Base-by-base conservation (phyloP, 2,113 vertebrate genomes). In the Istiophorus platypterus region DNA sequence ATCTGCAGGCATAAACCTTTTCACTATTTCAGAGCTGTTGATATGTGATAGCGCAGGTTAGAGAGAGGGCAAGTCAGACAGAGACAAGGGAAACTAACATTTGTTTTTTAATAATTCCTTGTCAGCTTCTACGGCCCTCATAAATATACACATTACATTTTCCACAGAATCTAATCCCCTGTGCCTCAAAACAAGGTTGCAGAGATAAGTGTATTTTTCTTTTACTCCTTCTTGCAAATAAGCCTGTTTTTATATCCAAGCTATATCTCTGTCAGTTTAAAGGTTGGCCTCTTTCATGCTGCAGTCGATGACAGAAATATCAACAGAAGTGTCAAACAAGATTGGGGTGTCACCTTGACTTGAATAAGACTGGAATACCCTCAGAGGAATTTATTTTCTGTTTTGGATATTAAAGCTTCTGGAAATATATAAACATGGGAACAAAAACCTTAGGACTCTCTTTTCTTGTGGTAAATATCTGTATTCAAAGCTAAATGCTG, bases 41-140 rank as follows among this genome's bases (percentile, higher is more conserved):
- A 73, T 78, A 80, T 57, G 80, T 74, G 81, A 77, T 75, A 59
- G 69, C 1, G 2, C 73, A 76, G 58, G 42, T 80, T 77, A 47
- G 64, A 69, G 22, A 20, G 47, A 39, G 12, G 15, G 45, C 6
- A 31, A 62, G 13, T 26, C 57, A 85, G 62, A 52, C 37, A 8
- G 74, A 82, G 75, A 82, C 64, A 78, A 84, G 72, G 22, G 57
- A 78, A 80, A 64, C 59, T 49, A 70, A 82, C 64, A 68, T 77
- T 76, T 49, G 14, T 61, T 34, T 54, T 73, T 92, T 80, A 89
- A 90, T 89, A 86, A 91, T 88, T 90, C 57, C 85, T 80, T 10
- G 51, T 45, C 29, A 47, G 74, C 52, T 89, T 81, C 71, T 12
- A n/a, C 85, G 76, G 64, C 80, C n/a, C 42, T 63, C 42, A 58